Base-by-base conservation (phyloP, 1,140 invertebrate species). In the Brachionus sp. region DNA sequence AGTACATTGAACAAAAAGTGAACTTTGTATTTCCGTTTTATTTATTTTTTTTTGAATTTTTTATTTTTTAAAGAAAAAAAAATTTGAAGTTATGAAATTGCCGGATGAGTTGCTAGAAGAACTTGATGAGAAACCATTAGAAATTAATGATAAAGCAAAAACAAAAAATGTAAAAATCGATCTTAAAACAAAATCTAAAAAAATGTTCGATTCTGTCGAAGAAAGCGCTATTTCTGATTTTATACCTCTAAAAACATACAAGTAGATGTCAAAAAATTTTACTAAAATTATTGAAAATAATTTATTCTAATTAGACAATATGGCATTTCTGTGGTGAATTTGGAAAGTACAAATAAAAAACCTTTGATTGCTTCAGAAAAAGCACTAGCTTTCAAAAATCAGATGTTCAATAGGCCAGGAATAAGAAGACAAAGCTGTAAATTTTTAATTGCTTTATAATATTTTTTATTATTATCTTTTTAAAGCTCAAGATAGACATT, bases 361-460 rank as follows among this genome's bases (percentile, higher is more conserved):
- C 70, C 70, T n/a, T 46, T 75, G 19, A 75, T 75, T 25, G 70
- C 70, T 35, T 75, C 70, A 44, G 70, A 75, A 46, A 75, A 29
- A 75, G 70, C 70, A n/a, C 12, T 46, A 25, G 39, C 37, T 9
- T 75, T 75, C n/a, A 75, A 75, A 75, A 75, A 75, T 50, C 16
- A 46, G 12, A 75, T 75, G 70, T 75, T 46, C 13, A 75, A 75
- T 25, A 5, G 70, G 12, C 42, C 19, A 19, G 70, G 70, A 46
- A 46, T 75, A n/a, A 75, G 42, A 46, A 75, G 70, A 46, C 16
- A 75, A 75, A 46, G 19, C 9, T 16, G 70, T 75, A 25, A 13
- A 46, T 25, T 23, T 25, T 75, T 50, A 12, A 35, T 33, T 33
- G 46, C 25, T 46, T 46, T 29, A 5, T 29, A 5, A 75, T 44